phyloP scores from a whole-genome alignment of 2,797 vertebrate genomes.

The Petrocephalus schoutedeni region DNA sequence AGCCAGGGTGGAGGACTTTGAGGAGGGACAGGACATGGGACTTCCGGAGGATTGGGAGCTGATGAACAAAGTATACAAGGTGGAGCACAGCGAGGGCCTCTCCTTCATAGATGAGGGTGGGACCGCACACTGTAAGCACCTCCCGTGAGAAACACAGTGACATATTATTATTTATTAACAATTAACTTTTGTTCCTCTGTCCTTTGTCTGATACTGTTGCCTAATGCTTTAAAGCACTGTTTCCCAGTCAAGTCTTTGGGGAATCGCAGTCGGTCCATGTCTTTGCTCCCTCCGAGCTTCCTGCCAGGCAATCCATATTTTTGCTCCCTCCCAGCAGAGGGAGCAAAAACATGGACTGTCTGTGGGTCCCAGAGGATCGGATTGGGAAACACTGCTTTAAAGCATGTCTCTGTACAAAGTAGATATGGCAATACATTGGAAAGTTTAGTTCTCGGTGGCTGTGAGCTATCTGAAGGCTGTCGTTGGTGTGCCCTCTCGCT shows the following conservation, averaged over 20 bases:
- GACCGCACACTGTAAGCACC: slow-evolving; percentile 19
- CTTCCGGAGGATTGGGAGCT: slow-evolving; percentile 28
- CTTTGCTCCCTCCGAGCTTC: background rate
- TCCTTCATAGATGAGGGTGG: slow-evolving; percentile 27
- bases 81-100: slow-evolving; percentile 21
- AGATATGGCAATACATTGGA: background rate
- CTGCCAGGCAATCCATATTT: background rate
- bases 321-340: background rate
- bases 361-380: background rate
- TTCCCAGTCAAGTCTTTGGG: background rate
- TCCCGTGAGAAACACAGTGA: background rate
- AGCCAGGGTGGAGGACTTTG: slow-evolving; percentile 22
- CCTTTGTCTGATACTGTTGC: background rate
- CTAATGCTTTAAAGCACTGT: background rate
- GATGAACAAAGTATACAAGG: slow-evolving; percentile 31
- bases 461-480: background rate
- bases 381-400: background rate
- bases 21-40: slow-evolving; percentile 23
- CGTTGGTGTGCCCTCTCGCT: background rate
- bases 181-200: background rate
- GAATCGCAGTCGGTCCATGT: background rate
- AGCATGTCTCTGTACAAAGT: background rate
- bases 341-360: background rate
- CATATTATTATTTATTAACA: background rate
- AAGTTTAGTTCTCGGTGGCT: background rate